A percentile compares a stretch with the other conserved stretches of the same genome.
Conservation (phyloP, 2,113 vertebrate species). For the Gavia stellata region DNA sequence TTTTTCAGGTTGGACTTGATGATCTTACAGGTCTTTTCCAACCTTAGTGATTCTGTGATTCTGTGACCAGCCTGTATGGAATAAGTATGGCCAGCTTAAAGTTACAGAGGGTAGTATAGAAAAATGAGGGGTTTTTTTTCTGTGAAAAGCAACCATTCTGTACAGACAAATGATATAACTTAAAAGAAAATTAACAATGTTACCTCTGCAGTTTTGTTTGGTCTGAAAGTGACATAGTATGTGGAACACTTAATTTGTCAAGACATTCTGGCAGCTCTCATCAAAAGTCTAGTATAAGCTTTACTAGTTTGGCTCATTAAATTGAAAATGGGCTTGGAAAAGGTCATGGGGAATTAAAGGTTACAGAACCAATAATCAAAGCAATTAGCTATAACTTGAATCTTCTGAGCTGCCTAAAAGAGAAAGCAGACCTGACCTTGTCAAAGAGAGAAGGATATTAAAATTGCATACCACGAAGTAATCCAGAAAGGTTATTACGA, state of each 20-base stretch:
- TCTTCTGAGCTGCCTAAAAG: constrained; percentile 38
- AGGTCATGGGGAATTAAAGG: constrained; percentile 54
- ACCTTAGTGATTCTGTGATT: too few species aligned
- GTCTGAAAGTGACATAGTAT: not conserved
- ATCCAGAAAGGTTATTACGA: not conserved
- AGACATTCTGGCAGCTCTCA: constrained; percentile 32
- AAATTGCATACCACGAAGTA: constrained; percentile 15
- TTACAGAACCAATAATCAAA: constrained; percentile 65
- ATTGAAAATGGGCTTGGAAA: constrained; percentile 51
- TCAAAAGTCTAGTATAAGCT: constrained; percentile 46
- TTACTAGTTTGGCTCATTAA: constrained; percentile 62
- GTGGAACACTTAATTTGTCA: constrained; percentile 51
- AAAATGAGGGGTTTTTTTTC: not conserved
- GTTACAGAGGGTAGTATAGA: not conserved
- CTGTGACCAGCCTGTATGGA: not conserved
- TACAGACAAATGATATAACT: constrained; percentile 28
- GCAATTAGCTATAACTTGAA: constrained; percentile 62
- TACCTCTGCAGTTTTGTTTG: not conserved
- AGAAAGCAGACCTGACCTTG: constrained; percentile 40
- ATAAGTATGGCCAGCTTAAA: not conserved
- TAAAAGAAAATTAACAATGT: constrained; percentile 21
- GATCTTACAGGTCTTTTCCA: too few species aligned
- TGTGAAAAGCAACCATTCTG: not conserved
- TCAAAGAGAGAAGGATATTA: constrained; percentile 7
- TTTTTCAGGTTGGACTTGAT: too few species aligned